These are phyloP conservation scores for Ophthalmotilapia sp. DNA, from an alignment of 2,113 vertebrate genomes.

Conservation along the genomic window DNA sequence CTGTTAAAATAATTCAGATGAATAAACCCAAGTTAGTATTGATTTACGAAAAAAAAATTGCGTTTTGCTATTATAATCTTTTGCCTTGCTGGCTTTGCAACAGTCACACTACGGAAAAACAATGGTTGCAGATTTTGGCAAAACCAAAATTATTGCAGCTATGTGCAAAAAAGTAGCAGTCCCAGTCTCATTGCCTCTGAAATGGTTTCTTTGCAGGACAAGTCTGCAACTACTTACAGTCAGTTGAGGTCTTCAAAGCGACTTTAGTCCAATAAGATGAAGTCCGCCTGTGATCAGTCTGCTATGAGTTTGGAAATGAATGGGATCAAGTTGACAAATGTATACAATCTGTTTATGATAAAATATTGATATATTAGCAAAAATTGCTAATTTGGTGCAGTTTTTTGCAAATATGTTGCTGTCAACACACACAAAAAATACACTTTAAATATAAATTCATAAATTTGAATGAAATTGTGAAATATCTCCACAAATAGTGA, in stretches of 20 bases:
- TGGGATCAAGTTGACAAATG: not conserved
- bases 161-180: not conserved
- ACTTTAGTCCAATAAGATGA: not conserved
- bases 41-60: accelerated
- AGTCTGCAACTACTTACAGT: not conserved
- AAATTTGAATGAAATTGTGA: not conserved
- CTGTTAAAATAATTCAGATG: not conserved
- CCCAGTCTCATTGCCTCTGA: not conserved
- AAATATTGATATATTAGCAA: not conserved
- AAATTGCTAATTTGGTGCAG: not conserved
- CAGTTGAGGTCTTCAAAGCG: not conserved
- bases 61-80: not conserved
- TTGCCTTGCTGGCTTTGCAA: not conserved
- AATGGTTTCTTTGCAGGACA: not conserved
- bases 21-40: not conserved
- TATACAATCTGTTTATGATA: not conserved
- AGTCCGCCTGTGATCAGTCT: not conserved
- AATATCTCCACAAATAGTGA: not conserved
- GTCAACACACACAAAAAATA: not conserved
- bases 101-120: not conserved
- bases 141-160: not conserved
- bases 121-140: not conserved
- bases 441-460: not conserved
- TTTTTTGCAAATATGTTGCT: not conserved
- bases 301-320: not conserved